Base-by-base conservation (phyloP, 2,888 invertebrate genomes). In the Mactromeris polynyma region DNA sequence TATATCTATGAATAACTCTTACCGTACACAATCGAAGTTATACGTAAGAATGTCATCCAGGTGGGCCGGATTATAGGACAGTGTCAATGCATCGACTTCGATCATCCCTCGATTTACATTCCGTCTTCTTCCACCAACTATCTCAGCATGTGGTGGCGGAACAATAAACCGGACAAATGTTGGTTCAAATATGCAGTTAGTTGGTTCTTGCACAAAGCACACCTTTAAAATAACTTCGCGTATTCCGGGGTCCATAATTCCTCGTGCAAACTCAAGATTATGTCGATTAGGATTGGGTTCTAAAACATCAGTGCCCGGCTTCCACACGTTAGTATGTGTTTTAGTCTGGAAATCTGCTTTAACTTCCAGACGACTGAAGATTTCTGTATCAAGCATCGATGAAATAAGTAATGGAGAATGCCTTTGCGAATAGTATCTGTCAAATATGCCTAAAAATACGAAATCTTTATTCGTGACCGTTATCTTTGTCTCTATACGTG, bases 381-480 rank as follows among this genome's bases (percentile, higher is more conserved):
- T 77, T 87, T 91, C 91, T 1, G 86, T 87, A 69, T 93, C 94
- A 46, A 88, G 81, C 86, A 93, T 93, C 0, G 93, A 88, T 17
- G 87, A 90, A 9, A 92, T 77, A 64, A 83, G 89, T 82, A 94
- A 86, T 6, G 94, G 93, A 0, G 90, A 90, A 9, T 78, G 33
- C 1, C 14, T 19, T 40, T 90, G 91, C 0, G 94, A 93, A 85
- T 93, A 94, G 17, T 89, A 88, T 33, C 93, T 83, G 78, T 93
- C 93, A 90, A 94, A 94, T 17, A 91, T 86, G 17, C 94, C 94
- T 33, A 83, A 81, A 46, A 92, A 90, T n/a, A 88, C 38, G 73
- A 92, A 92, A 33, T 92, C 86, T 38, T 89, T 81, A 64, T 92
- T 92, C 4, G 89, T 90, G 0, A 92, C 89, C 19, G 78, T 80